Evolutionary conservation across 2,113 vertebrate species (phyloP).

Genomic region (Notiomystis cincta): DNA sequence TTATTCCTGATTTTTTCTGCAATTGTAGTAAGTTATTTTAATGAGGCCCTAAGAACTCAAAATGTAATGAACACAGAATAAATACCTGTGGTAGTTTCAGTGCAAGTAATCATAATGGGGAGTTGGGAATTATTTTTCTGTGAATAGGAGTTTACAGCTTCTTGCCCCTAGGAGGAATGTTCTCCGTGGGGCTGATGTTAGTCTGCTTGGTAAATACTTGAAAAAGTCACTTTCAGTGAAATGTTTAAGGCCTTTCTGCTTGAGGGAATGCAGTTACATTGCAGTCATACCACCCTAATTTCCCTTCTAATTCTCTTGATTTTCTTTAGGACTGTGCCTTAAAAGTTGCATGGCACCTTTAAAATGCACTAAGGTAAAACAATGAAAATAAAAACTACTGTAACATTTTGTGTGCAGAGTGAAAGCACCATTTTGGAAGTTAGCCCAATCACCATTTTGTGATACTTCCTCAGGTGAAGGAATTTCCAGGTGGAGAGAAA

Average conservation of each 20-base stretch:
- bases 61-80: fast-evolving
- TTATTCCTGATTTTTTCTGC: not conserved
- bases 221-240: not conserved
- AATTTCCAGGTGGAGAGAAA: not conserved
- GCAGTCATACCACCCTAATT: not conserved
- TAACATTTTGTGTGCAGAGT: not conserved
- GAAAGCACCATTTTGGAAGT: not conserved
- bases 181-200: not conserved
- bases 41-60: not conserved
- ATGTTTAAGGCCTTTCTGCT: not conserved
- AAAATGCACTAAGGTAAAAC: not conserved
- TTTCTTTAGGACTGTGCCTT: not conserved
- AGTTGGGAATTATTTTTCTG: not conserved
- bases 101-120: not conserved
- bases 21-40: not conserved
- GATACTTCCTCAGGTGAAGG: not conserved
- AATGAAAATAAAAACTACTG: not conserved
- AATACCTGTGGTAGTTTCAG: not conserved
- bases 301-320: not conserved
- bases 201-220: not conserved
- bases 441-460: not conserved
- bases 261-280: not conserved
- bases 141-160: not conserved
- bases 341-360: not conserved
- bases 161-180: not conserved